Percentiles rank a stretch among this genome's conserved stretches.
phyloP scores from a whole-genome alignment of 2,113 vertebrate species.

The Balaenoptera acutorostrata region DNA sequence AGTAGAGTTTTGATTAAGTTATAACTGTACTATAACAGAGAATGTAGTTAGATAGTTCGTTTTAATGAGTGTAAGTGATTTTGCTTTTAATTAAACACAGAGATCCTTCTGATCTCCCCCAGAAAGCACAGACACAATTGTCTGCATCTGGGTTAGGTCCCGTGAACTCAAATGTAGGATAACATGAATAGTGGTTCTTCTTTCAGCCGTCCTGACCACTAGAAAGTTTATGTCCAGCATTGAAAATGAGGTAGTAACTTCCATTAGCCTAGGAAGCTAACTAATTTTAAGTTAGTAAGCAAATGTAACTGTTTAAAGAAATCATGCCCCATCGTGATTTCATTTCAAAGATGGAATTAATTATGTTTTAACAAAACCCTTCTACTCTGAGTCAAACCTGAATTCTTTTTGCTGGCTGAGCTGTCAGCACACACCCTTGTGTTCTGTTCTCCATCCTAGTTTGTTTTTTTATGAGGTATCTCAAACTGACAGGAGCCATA shows the following conservation, averaged over 20 bases:
- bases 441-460: neutral
- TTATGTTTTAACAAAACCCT: neutral
- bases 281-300: neutral
- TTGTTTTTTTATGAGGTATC: neutral
- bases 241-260: neutral
- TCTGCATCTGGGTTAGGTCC: neutral
- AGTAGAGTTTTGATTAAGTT: neutral
- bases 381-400: neutral
- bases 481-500: neutral
- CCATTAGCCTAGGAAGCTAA: neutral
- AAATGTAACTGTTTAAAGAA: neutral
- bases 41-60: neutral
- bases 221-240: neutral
- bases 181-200: neutral
- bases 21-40: neutral
- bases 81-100: slow-evolving; percentile 1
- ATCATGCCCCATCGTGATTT: neutral
- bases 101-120: neutral
- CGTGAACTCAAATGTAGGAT: neutral
- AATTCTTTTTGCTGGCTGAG: neutral
- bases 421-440: neutral
- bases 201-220: neutral
- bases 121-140: neutral
- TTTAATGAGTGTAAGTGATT: neutral
- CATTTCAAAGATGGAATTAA: slow-evolving; percentile 1